Percentiles rank a stretch among this genome's conserved stretches.
Conservation (phyloP, 2,113 vertebrate species). For the Ochotona curzoniae region DNA sequence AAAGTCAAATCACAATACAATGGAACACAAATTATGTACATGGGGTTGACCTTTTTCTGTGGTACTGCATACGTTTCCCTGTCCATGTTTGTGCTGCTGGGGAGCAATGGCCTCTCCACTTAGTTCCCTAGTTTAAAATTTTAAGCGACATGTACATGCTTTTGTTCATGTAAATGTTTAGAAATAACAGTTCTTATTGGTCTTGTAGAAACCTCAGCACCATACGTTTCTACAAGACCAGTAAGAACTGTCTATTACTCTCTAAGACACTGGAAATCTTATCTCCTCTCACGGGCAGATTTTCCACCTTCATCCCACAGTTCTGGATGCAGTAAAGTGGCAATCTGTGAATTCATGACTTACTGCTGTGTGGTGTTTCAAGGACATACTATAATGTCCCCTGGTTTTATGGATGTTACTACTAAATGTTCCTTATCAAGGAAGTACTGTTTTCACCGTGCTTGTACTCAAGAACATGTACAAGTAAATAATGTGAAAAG, state of each 20-base stretch:
- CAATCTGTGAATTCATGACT: background rate
- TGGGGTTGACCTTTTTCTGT: background rate
- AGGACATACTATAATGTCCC: background rate
- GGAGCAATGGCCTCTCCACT: background rate
- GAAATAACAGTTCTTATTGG: background rate
- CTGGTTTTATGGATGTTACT: background rate
- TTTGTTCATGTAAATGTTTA: background rate
- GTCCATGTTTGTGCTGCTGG: fast-evolving
- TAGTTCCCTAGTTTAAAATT: background rate
- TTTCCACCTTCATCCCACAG: background rate
- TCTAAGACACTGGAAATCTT: background rate
- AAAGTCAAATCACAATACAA: background rate
- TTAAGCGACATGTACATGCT: background rate
- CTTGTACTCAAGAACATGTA: background rate
- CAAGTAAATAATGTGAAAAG: background rate
- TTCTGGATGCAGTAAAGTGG: background rate
- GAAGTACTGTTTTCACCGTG: background rate
- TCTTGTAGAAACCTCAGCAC: background rate
- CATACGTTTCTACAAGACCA: no score
- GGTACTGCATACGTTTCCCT: background rate
- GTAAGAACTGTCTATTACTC: no score
- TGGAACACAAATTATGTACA: background rate
- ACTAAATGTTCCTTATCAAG: background rate
- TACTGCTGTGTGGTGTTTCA: background rate
- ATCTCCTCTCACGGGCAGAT: background rate